Conservation (phyloP, 2,113 vertebrate species). For the Elanus axillaris region DNA sequence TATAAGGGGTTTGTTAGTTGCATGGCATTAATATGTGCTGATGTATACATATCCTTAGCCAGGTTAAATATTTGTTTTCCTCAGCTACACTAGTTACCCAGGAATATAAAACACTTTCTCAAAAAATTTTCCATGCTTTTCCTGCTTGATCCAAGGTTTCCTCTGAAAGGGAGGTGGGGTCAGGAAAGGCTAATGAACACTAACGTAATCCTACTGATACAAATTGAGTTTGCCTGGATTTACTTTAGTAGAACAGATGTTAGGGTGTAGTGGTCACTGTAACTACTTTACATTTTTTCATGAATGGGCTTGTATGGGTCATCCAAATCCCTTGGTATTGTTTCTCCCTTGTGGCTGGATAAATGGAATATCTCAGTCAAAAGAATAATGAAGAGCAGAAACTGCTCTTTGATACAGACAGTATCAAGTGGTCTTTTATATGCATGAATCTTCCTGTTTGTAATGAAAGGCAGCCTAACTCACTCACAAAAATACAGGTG, state of each 20-base stretch:
- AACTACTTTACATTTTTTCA: neutral
- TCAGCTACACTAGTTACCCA: neutral
- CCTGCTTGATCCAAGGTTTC: neutral
- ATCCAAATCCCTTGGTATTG: neutral
- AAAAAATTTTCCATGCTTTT: neutral
- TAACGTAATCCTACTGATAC: neutral
- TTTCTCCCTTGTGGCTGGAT: neutral
- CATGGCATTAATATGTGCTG: neutral
- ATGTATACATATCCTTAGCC: neutral
- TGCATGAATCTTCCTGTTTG: neutral
- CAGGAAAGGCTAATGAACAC: neutral
- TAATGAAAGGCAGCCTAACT: neutral
- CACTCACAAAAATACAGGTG: neutral
- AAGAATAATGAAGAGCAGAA: neutral
- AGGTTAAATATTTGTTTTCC: neutral
- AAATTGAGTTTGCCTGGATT: neutral
- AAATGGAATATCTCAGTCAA: neutral
- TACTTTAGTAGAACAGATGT: neutral
- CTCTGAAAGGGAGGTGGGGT: neutral
- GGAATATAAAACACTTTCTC: neutral
- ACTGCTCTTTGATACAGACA: neutral
- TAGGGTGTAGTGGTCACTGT: neutral
- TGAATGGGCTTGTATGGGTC: neutral
- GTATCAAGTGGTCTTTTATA: neutral
- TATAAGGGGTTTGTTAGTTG: neutral